Evolutionary conservation across 1,140 invertebrate genomes (phyloP).

Genomic region (Drosophila pallidifrons): DNA sequence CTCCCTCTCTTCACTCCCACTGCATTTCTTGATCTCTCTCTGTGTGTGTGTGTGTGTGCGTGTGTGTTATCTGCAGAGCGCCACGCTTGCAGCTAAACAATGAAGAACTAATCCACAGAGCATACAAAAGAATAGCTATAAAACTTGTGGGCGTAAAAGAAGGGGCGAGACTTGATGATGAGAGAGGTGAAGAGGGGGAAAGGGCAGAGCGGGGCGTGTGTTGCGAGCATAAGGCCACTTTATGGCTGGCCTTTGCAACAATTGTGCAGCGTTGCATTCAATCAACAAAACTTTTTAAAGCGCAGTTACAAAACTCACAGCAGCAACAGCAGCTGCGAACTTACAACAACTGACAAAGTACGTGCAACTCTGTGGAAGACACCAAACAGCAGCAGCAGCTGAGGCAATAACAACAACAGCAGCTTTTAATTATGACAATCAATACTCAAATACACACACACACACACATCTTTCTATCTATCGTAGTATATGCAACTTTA

Average conservation of each 20-base stretch:
- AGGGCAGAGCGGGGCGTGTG: slow-evolving; percentile 10
- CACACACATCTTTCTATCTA: background rate
- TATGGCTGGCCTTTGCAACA: slow-evolving; percentile 81
- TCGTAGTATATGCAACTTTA: slow-evolving; percentile 17
- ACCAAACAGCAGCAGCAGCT: slow-evolving; percentile 26
- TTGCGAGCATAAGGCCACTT: slow-evolving; percentile 67
- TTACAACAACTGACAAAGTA: slow-evolving; percentile 33
- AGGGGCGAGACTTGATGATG: too few species aligned
- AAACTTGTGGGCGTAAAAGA: slow-evolving; percentile 51
- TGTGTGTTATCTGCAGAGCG: slow-evolving; percentile 72
- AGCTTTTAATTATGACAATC: slow-evolving; percentile 83
- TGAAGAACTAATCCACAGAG: slow-evolving; percentile 82
- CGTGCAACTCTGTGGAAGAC: slow-evolving; percentile 32
- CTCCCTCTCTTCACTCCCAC: slow-evolving; percentile 26
- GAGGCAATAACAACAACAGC: slow-evolving; percentile 35
- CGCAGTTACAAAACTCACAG: slow-evolving; percentile 74
- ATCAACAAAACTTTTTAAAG: slow-evolving; percentile 82
- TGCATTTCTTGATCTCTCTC: slow-evolving; percentile 51
- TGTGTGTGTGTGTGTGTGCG: slow-evolving; percentile 21
- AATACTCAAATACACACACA: slow-evolving; percentile 60
- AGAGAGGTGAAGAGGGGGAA: background rate
- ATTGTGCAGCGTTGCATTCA: slow-evolving; percentile 81
- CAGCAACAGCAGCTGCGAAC: slow-evolving; percentile 10
- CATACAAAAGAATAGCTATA: slow-evolving; percentile 82
- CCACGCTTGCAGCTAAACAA: slow-evolving; percentile 80